phyloP scores from a whole-genome alignment of 2,797 vertebrate genomes.

The Girardinus metallicus region DNA sequence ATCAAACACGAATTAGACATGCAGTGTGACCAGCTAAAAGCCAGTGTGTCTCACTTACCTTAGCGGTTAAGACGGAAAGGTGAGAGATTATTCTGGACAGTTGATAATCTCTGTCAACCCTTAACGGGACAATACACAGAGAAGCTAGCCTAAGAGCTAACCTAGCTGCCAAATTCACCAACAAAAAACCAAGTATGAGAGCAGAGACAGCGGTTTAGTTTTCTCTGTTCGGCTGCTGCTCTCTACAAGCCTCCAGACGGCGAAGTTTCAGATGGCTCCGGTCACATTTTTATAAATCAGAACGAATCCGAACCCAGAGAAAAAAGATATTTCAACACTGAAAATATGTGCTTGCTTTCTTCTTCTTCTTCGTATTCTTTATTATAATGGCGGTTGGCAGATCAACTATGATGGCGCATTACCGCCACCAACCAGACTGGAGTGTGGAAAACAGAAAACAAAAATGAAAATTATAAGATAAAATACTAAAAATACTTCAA shows the following conservation, averaged over 20 bases:
- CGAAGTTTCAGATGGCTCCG: background rate
- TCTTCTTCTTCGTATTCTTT: background rate
- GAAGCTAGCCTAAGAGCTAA: conserved; percentile 60
- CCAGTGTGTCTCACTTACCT: conserved; percentile 37
- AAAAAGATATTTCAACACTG: background rate
- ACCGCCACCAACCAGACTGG: background rate
- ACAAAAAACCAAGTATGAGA: conserved; percentile 24
- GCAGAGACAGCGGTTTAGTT: conserved; percentile 1
- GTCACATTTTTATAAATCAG: conserved; percentile 45
- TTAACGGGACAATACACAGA: conserved; percentile 20
- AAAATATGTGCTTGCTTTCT: conserved; percentile 24
- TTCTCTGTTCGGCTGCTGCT: conserved; percentile 2
- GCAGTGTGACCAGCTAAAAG: background rate
- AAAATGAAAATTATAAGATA: background rate
- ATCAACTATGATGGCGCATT: background rate
- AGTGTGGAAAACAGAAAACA: background rate
- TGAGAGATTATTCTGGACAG: conserved; percentile 13
- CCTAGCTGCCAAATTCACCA: conserved; percentile 40
- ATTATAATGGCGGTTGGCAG: background rate
- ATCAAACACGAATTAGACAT: conserved; percentile 5
- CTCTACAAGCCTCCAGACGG: background rate
- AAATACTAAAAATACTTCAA: background rate
- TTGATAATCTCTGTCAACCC: conserved; percentile 21
- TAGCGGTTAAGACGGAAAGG: conserved; percentile 9
- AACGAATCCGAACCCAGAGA: background rate